Evolutionary conservation across 2,888 invertebrate genomes (phyloP).

Genomic region (Linyphia triangularis): DNA sequence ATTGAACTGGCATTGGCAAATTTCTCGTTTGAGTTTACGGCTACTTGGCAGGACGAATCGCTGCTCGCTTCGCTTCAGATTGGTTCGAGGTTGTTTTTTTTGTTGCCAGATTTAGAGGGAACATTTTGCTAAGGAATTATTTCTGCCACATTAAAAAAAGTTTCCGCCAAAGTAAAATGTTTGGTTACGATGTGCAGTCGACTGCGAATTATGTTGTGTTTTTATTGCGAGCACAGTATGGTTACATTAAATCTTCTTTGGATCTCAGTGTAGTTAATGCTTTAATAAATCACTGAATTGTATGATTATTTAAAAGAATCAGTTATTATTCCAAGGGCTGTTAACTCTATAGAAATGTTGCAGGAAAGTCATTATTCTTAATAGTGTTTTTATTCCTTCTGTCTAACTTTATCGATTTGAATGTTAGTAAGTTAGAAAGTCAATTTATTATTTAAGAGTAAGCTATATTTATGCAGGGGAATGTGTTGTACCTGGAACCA

Average conservation of each 20-base stretch:
- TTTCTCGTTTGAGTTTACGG: slow-evolving; percentile 44
- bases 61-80: slow-evolving; percentile 6
- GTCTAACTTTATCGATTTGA: no score
- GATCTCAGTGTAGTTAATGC: background rate
- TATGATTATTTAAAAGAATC: no score
- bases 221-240: background rate
- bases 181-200: background rate
- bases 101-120: slow-evolving; percentile 1
- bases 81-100: background rate
- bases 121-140: slow-evolving; percentile 4
- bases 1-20: slow-evolving; percentile 49
- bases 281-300: background rate
- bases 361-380: no score
- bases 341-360: no score
- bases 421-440: no score
- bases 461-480: no score
- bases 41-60: slow-evolving; percentile 4
- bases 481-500: no score
- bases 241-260: background rate
- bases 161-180: background rate
- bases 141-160: slow-evolving; percentile 23
- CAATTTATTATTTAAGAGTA: no score
- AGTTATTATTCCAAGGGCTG: no score
- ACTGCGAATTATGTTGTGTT: background rate
- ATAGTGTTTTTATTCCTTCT: no score